Conservation (phyloP, 2,888 invertebrate genomes). For the Cephonodes hylas region DNA sequence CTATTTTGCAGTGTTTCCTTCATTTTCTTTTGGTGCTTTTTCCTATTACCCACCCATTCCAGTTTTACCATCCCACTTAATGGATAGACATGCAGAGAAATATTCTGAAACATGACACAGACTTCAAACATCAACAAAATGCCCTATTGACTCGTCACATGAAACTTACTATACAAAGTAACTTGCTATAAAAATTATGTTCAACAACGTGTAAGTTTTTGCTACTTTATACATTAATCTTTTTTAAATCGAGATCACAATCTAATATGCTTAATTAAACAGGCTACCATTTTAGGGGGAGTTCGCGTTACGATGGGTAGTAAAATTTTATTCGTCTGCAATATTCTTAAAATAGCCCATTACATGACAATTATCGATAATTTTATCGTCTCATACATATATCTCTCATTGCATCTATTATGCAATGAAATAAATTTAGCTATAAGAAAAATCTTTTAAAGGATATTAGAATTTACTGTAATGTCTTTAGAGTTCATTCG, state of each 20-base stretch:
- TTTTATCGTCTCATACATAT: not conserved
- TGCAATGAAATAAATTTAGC: not conserved
- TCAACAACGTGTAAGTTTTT: not conserved
- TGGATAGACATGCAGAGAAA: too few species aligned
- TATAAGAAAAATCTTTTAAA: not conserved
- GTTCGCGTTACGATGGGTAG: not conserved
- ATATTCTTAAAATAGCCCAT: not conserved
- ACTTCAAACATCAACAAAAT: not conserved
- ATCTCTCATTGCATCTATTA: not conserved
- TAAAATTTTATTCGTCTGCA: not conserved
- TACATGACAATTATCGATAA: slow-evolving; percentile 1
- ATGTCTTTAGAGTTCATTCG: not conserved
- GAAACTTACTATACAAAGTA: not conserved
- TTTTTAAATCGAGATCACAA: not conserved
- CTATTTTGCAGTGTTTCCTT: too few species aligned
- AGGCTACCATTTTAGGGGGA: not conserved
- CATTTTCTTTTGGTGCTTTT: too few species aligned
- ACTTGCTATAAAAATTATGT: not conserved
- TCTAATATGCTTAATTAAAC: not conserved
- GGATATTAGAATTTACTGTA: not conserved
- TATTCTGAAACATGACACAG: not conserved
- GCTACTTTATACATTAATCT: not conserved
- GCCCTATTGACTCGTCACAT: not conserved
- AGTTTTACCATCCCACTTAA: too few species aligned
- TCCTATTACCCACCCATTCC: too few species aligned